A percentile compares a stretch with the other conserved stretches of the same genome.
Conservation (phyloP, 2,113 vertebrate genomes). For the Epinephelus fuscoguttatus region DNA sequence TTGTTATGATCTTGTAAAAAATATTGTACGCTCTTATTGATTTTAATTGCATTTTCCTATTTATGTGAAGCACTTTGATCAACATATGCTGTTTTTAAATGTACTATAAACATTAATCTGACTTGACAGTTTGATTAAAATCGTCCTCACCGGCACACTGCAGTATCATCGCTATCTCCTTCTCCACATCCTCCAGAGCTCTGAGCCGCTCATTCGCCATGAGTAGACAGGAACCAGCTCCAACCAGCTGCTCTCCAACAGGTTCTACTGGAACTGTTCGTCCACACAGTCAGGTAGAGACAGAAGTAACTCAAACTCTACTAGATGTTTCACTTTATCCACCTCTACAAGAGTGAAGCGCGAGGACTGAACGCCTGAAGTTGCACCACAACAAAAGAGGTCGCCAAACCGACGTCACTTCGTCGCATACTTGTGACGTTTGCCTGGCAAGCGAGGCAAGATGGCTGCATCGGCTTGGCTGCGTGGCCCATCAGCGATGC, state of each 20-base stretch:
- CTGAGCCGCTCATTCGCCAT: conserved; percentile 87
- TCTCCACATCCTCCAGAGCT: conserved; percentile 86
- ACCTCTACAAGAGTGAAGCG: background rate
- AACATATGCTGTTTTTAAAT: too few species aligned
- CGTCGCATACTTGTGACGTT: conserved; percentile 64
- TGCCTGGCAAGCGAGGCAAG: conserved; percentile 50
- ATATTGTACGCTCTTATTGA: too few species aligned
- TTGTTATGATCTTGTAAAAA: too few species aligned
- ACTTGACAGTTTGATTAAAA: background rate
- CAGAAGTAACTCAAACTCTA: background rate
- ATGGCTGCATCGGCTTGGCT: conserved; percentile 84
- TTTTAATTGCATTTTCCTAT: too few species aligned
- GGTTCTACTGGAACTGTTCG: too few species aligned
- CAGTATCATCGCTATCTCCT: conserved; percentile 84
- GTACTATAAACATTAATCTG: too few species aligned
- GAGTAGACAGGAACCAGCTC: background rate
- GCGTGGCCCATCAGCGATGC: conserved; percentile 81
- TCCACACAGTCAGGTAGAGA: too few species aligned
- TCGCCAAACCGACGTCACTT: background rate
- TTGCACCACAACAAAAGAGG: conserved; percentile 16
- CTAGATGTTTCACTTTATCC: too few species aligned
- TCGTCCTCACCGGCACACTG: conserved; percentile 83
- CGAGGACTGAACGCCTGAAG: rapidly evolving
- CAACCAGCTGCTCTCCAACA: background rate
- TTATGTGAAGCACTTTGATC: too few species aligned